Evolutionary conservation across 1,140 invertebrate species (phyloP).

Genomic region (Dufourea novaeangliae): DNA sequence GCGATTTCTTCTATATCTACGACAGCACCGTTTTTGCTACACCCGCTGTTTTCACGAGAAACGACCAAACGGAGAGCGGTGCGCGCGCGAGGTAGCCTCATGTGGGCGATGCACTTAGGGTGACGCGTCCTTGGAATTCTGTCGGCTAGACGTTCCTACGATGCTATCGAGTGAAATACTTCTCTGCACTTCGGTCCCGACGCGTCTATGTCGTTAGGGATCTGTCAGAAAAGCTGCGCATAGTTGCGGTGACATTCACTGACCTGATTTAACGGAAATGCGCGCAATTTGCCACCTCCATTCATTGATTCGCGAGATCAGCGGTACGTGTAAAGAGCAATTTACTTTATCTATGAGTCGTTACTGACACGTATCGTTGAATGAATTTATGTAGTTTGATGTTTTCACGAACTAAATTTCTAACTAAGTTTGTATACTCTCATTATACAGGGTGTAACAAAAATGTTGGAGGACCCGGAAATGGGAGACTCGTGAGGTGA

Average conservation of each 20-base stretch:
- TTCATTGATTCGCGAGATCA: background rate
- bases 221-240: slow-evolving; percentile 7
- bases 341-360: no score
- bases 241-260: slow-evolving; percentile 10
- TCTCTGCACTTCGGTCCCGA: slow-evolving; percentile 21
- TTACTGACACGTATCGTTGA: no score
- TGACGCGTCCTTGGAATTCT: slow-evolving; percentile 45
- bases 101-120: slow-evolving; percentile 43
- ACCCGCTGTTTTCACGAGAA: background rate
- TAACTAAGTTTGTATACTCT: no score
- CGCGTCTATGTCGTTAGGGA: slow-evolving; percentile 9
- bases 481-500: no score
- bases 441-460: no score
- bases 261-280: slow-evolving; percentile 24
- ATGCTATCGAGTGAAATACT: background rate
- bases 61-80: slow-evolving; percentile 15
- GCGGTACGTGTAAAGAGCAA: background rate
- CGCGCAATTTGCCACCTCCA: slow-evolving; percentile 17
- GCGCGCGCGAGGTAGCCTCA: slow-evolving; percentile 6
- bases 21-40: slow-evolving; percentile 40
- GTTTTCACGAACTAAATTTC: no score
- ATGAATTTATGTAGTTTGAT: no score
- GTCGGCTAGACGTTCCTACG: background rate
- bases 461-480: no score
- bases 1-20: slow-evolving; percentile 15